Evolutionary conservation across 2,113 vertebrate species (phyloP), one percentile per base, ranked within the genome.

Genomic region (Ceyx melanurus): DNA sequence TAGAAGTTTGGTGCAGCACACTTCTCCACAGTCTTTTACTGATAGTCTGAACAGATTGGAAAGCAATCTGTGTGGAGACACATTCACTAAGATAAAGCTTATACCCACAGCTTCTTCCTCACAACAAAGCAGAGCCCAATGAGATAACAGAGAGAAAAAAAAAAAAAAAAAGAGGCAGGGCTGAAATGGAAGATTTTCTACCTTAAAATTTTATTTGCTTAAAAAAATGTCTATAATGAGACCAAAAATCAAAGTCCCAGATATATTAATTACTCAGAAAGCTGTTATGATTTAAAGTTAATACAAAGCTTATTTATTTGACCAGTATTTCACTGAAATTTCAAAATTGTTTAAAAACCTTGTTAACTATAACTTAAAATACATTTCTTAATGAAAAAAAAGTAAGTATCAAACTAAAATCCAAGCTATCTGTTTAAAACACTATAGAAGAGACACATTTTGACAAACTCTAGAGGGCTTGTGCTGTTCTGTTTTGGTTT

Each of bases 211-310:
- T 56, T 48, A 48, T 7, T 72, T 89, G 65, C 67, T 43, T 76
- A 21, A 26, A 65, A 42, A 40, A 20, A 16, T 14, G 28, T 5
- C 12, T 3, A 22, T 9, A 50, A 60, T 28, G 21, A 88, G 35
- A 72, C 7, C 11, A 61, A 64, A 86, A 74, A 57, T 54, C 25
- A 78, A 74, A 65, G 29, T 45, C 37, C 65, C 35, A 81, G 45
- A 67, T 76, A 35, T 9, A 51, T 7, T 76, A 82, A 53, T 85
- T 77, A 77, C 48, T 90, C 31, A 58, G 19, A 92, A 90, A 35
- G 35, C 4, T 81, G n/a, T n/a, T 51, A 61, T 2, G 22, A 56
- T 15, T 72, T 72, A 8, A 84, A 89, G 8, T 28, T 28, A 18
- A 57, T 51, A 31, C 1, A 78, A 67, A 87, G n/a, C 12, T 45